Evolutionary conservation across 2,113 vertebrate genomes (phyloP), one percentile per base, ranked within the genome.

Genomic region (Entelurus aequoreus): DNA sequence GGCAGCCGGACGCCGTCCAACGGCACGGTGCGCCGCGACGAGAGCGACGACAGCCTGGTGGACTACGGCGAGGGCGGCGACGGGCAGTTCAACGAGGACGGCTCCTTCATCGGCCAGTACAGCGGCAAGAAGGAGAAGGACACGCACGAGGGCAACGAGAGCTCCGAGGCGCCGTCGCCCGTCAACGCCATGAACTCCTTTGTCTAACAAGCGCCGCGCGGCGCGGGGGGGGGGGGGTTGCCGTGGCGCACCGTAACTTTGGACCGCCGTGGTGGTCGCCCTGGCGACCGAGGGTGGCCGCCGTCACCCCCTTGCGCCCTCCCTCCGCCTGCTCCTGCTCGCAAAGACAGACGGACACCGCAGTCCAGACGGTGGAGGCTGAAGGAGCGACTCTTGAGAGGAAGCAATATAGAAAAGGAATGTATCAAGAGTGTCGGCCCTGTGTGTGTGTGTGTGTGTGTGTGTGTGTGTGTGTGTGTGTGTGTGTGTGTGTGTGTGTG

Each of bases 131-230:
- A 96, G 87, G 95, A 98, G 84, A 96, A 95, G 86, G 95, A 98
- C 86, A 94, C 95, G 0, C 93, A 93, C 0, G 96, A 98, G 91
- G 96, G 96, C 79, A 98, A 98, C 35, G 96, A 97, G 87, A 98
- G 95, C 75, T 98, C 96, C 1, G 95, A 98, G 86, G 96, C 95
- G 59, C 96, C 95, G 19, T 98, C 95, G 82, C 95, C 96, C 1
- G 94, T 98, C 88, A 98, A 98, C 49, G 95, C 96, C 81, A 98
- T 98, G 94, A 98, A 98, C 91, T 98, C 95, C 6, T 98, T 98
- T 72, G 94, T 98, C 86, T 97, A 93, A 88, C 61, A 59, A 60
- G 36, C 57, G 52, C 62, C 56, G 28, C 28, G n/a, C n/a, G n/a
- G n/a, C n/a, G n/a, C n/a, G n/a, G n/a, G n/a, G n/a, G n/a, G 52